Percentiles rank a stretch among this genome's conserved stretches.
Evolutionary conservation across 92 coral and sea anemone species (phyloP).

Genomic region (Porites divaricata): DNA sequence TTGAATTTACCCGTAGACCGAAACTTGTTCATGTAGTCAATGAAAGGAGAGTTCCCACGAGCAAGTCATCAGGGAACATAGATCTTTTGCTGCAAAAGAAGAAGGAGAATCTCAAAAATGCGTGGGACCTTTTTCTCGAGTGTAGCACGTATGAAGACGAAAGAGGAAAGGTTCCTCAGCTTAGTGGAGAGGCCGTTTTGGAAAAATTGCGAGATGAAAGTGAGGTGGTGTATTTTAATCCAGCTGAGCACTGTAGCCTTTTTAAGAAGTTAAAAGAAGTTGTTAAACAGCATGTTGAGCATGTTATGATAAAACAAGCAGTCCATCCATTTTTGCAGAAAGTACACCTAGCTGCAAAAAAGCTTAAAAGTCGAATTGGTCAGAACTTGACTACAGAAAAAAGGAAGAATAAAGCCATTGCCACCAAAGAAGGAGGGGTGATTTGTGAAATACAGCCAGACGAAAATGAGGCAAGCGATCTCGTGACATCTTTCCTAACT

Average conservation of each 20-base stretch:
- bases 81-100: not conserved
- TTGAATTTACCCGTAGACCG: slow-evolving; percentile 53
- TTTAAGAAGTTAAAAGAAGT: slow-evolving; percentile 4
- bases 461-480: not conserved
- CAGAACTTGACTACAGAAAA: not conserved
- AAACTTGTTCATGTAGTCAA: slow-evolving; percentile 54
- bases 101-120: not conserved
- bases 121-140: slow-evolving; percentile 18
- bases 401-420: not conserved
- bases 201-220: slow-evolving; percentile 37
- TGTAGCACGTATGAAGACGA: slow-evolving; percentile 26
- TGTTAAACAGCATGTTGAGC: slow-evolving; percentile 25
- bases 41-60: slow-evolving; percentile 9
- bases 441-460: not conserved
- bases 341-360: slow-evolving; percentile 24
- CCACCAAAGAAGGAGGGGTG: not conserved
- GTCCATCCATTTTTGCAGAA: slow-evolving; percentile 39
- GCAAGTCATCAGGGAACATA: not conserved
- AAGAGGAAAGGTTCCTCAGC: slow-evolving; percentile 37
- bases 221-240: slow-evolving; percentile 32
- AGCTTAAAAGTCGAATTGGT: not conserved
- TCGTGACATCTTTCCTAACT: not conserved
- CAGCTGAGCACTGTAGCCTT: not conserved
- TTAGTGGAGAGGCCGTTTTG: slow-evolving; percentile 34
- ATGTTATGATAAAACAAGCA: slow-evolving; percentile 34